Percentiles rank a stretch among this genome's conserved stretches.
Evolutionary conservation across 2,888 invertebrate species (phyloP).

Genomic region (Mylabris sibirica): DNA sequence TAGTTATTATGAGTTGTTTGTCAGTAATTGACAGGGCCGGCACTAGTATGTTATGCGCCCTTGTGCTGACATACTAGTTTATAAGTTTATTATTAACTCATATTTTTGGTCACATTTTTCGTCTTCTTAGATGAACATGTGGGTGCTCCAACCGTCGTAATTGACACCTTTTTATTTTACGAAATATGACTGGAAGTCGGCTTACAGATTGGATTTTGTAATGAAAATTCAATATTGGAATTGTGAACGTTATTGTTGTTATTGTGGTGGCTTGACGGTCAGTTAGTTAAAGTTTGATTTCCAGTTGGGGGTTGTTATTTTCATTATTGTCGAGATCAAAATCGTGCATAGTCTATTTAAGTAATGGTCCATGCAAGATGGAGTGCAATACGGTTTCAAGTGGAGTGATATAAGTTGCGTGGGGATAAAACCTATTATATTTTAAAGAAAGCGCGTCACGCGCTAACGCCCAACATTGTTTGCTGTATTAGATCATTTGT

Average conservation of each 20-base stretch:
- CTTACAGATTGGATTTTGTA: no score
- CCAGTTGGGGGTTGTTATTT: constrained; percentile 7
- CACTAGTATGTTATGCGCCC: no score
- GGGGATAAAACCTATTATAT: constrained; percentile 39
- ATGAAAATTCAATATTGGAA: no score
- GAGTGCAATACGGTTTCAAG: constrained; percentile 36
- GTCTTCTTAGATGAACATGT: no score
- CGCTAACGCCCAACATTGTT: constrained; percentile 39
- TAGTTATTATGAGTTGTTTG: no score
- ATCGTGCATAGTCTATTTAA: constrained; percentile 36
- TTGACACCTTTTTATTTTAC: no score
- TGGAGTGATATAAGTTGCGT: constrained; percentile 37
- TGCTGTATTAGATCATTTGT: constrained; percentile 38
- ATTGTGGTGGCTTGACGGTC: background rate
- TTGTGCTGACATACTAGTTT: no score
- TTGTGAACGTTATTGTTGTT: background rate
- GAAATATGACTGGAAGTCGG: no score
- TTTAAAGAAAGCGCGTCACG: constrained; percentile 40
- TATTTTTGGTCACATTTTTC: no score
- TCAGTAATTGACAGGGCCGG: no score
- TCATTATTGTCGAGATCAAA: constrained; percentile 22
- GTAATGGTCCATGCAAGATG: constrained; percentile 42
- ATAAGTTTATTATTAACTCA: no score
- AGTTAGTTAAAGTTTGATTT: background rate
- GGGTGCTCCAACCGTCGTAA: no score